A percentile compares a stretch with the other conserved stretches of the same genome.
Conservation (phyloP, 2,113 vertebrate species). For the Todiramphus chloris region DNA sequence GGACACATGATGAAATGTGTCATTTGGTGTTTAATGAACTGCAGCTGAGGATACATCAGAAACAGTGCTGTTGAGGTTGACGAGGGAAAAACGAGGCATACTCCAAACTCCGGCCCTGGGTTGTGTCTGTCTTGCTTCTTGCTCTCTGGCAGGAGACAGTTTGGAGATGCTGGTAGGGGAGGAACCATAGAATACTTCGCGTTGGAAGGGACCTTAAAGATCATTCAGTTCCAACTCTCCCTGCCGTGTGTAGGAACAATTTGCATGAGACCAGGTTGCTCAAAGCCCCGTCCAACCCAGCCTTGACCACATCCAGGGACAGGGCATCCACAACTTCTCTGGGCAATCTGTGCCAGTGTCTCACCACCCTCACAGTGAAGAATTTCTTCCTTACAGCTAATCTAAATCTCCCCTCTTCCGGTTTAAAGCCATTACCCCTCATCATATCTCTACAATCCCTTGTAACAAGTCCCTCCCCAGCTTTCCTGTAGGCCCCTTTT, state of each 20-base stretch:
- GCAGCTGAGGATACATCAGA: not conserved
- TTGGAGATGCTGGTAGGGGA: not conserved
- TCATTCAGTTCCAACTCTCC: not conserved
- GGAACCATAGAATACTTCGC: not conserved
- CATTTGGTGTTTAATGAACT: not conserved
- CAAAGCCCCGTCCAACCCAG: not conserved
- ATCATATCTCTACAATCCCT: not conserved
- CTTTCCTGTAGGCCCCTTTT: not conserved
- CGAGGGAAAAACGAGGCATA: not conserved
- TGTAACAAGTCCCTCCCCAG: not conserved
- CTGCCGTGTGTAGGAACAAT: not conserved
- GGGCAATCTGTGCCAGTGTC: not conserved
- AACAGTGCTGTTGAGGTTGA: not conserved
- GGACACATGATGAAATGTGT: not conserved
- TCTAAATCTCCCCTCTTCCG: not conserved
- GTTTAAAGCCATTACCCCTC: not conserved
- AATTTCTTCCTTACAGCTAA: not conserved
- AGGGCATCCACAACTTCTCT: not conserved
- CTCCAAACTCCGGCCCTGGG: fast-evolving
- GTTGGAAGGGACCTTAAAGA: not conserved
- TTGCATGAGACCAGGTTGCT: not conserved
- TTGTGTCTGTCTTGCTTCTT: not conserved
- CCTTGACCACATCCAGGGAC: not conserved
- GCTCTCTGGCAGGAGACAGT: not conserved
- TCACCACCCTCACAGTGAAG: not conserved